Evolutionary conservation across 2,113 vertebrate species (phyloP).

Genomic region (Misgurnus anguillicaudatus): DNA sequence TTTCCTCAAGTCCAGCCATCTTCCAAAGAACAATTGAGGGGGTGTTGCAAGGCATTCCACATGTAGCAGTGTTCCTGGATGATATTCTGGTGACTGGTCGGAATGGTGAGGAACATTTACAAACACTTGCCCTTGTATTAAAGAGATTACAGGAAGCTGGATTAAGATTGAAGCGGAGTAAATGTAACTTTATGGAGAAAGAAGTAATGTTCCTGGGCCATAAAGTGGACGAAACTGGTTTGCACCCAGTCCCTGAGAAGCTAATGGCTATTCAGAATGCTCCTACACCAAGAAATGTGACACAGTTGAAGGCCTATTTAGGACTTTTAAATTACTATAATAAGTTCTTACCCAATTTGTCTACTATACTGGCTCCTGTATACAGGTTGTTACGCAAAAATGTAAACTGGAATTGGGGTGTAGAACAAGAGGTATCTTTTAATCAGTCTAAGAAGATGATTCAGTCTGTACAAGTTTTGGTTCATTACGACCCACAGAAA

Average conservation of each 20-base stretch:
- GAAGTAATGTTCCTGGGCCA: no score
- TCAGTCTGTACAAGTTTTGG: background rate
- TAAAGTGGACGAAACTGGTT: background rate
- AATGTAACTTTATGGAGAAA: no score
- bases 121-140: no score
- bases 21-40: no score
- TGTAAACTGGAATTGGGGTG: background rate
- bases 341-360: slow-evolving; percentile 37
- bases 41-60: no score
- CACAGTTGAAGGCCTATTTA: slow-evolving; percentile 12
- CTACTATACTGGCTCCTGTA: background rate
- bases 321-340: slow-evolving; percentile 8
- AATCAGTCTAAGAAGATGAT: background rate
- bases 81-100: no score
- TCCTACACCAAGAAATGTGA: background rate
- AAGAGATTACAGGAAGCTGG: no score
- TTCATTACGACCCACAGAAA: background rate
- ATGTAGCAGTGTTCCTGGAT: no score
- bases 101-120: no score
- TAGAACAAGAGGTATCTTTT: background rate
- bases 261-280: background rate
- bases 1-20: no score
- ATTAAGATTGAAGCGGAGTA: no score
- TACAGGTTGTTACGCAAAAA: background rate
- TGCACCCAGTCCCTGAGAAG: background rate